These are phyloP conservation scores for Clunio marinus DNA, from an alignment of 2,888 invertebrate genomes.

Conservation along the genomic window DNA sequence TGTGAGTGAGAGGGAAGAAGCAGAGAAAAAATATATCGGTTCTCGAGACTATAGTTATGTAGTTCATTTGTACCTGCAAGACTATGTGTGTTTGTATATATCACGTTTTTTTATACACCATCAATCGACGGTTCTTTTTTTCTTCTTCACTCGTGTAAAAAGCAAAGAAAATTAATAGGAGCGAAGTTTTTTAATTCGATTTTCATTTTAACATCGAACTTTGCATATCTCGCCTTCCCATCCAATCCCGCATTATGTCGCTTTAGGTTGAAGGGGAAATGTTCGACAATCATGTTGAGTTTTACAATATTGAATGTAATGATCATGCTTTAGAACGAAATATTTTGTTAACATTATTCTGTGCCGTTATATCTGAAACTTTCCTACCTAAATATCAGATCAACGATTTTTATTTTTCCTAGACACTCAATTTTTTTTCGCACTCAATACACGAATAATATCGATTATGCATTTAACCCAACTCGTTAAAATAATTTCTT, in stretches of 20 bases:
- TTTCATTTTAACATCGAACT: conserved; percentile 23
- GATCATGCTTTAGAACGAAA: too few species aligned
- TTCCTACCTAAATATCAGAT: too few species aligned
- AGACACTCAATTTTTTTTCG: background rate
- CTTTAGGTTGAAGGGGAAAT: too few species aligned
- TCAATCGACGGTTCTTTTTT: conserved; percentile 21
- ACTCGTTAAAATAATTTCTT: conserved; percentile 1
- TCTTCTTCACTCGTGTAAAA: conserved; percentile 18
- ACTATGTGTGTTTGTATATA: background rate
- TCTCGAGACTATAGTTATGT: conserved; percentile 31
- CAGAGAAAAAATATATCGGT: background rate
- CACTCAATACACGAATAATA: conserved; percentile 6
- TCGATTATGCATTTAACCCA: conserved; percentile 16
- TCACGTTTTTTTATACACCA: background rate
- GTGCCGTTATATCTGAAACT: too few species aligned
- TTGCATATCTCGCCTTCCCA: conserved; percentile 13
- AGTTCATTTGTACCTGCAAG: conserved; percentile 29
- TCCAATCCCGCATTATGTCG: background rate
- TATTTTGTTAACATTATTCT: too few species aligned
- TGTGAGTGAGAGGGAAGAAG: background rate
- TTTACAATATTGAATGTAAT: background rate
- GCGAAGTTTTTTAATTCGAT: conserved; percentile 17
- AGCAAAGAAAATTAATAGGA: conserved; percentile 24
- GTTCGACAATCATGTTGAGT: too few species aligned
- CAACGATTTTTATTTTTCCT: background rate